These are phyloP conservation scores for Cheiracanthium punctorium DNA, from an alignment of 2,888 invertebrate species.

Conservation along the genomic window DNA sequence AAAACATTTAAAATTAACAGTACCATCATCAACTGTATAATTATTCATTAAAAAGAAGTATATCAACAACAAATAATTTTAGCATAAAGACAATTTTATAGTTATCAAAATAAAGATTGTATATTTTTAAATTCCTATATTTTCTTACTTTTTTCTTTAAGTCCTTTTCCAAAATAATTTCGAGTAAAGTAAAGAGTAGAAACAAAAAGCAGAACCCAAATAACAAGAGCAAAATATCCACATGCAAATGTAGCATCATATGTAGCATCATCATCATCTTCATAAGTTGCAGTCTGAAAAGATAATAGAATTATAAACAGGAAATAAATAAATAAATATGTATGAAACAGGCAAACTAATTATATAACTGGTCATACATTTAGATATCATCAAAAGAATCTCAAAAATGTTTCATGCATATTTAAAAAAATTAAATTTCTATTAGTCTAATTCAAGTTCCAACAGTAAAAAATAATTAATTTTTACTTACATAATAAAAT, in stretches of 20 bases:
- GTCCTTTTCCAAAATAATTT: constrained; percentile 70
- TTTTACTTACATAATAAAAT: constrained; percentile 71
- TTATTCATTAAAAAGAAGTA: no score
- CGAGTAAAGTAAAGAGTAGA: constrained; percentile 52
- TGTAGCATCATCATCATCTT: constrained; percentile 48
- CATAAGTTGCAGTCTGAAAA: constrained; percentile 49
- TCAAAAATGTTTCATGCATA: not conserved
- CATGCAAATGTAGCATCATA: constrained; percentile 56
- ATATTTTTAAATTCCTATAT: no score
- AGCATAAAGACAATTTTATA: no score
- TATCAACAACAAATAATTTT: no score
- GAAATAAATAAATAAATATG: constrained; percentile 11
- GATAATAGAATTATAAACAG: no score
- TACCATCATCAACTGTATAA: no score
- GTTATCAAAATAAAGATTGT: no score
- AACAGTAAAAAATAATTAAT: no score
- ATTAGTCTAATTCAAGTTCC: not conserved
- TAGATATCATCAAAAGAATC: not conserved
- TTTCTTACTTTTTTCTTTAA: constrained; percentile 69
- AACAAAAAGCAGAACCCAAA: constrained; percentile 59
- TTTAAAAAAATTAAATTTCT: not conserved
- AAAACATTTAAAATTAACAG: no score
- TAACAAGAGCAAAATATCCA: constrained; percentile 67
- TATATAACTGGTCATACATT: no score
- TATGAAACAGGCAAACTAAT: not conserved